These are phyloP conservation scores for Cryptotis parvus DNA, from an alignment of 2,113 vertebrate species.

Conservation along the genomic window DNA sequence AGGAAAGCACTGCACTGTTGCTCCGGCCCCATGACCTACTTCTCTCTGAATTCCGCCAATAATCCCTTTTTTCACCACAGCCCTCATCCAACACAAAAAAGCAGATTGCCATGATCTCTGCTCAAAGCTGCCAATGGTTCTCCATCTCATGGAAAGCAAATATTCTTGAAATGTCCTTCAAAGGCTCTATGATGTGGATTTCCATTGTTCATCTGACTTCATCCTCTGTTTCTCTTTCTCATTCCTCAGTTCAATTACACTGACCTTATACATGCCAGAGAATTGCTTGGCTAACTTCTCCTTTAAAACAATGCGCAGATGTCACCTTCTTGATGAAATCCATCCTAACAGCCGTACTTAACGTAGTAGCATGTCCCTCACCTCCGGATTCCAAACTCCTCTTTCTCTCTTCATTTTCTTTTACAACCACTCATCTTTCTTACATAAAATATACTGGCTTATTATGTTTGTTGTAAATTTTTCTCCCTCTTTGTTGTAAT, in stretches of 20 bases:
- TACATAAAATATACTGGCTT: not conserved
- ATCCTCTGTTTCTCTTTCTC: too few relatives aligned
- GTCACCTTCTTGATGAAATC: not conserved
- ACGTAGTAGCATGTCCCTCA: not conserved
- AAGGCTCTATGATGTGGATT: not conserved
- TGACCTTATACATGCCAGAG: not conserved
- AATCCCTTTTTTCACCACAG: not conserved
- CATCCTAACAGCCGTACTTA: not conserved
- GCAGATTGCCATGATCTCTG: not conserved
- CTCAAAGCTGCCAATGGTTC: not conserved
- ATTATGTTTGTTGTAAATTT: not conserved
- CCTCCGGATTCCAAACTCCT: not conserved
- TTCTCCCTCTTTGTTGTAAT: not conserved
- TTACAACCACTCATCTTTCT: not conserved
- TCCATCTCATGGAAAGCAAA: not conserved
- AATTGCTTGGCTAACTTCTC: not conserved
- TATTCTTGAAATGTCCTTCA: not conserved
- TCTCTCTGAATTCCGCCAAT: not conserved
- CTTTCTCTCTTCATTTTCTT: not conserved
- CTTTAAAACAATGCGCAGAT: not conserved
- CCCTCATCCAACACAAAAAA: not conserved
- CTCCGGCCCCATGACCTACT: not conserved
- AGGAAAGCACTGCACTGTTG: not conserved
- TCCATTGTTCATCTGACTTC: not conserved
- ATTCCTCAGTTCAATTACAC: too few relatives aligned